Evolutionary conservation across 2,113 vertebrate species (phyloP), one percentile per base, ranked within the genome.

Genomic region (Pseudolaguvia tuberculata): DNA sequence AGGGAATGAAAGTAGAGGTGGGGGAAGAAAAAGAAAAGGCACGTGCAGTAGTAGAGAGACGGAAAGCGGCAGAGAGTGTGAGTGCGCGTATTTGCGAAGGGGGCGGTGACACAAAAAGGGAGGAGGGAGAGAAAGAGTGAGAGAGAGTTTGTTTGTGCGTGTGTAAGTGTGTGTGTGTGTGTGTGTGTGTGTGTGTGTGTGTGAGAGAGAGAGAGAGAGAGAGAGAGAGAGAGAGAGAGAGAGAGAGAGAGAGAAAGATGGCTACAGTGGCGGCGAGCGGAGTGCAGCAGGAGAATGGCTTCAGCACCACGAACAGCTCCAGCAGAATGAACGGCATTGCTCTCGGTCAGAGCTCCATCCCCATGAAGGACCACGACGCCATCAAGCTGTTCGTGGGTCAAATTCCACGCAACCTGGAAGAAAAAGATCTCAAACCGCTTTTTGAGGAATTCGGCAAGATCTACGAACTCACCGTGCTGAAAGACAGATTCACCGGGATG

Each of bases 361-460:
- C 95, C 86, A 96, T 96, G 94, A 96, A 97, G 92, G 95, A 97
- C 91, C 95, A 95, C 93, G 95, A 97, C 92, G 95, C 95, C 93
- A 97, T 97, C 94, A 98, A 98, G 93, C 94, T 98, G 73, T 98
- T 98, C 92, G 93, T 98, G 89, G 95, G 95, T 80, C 95, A 98
- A 91, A 98, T 97, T 88, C 95, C 95, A 80, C 91, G 95, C 76
- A 94, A 96, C 90, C 93, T 98, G 90, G 94, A 97, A 86, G 95
- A 98, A 88, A 93, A 94, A 85, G 95, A 98, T 90, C 94, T 98
- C 89, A 98, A 97, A 90, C 95, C 96, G 77, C 93, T 97, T 80
- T 97, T 97, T 92, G 95, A 97, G 94, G 93, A 97, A 93, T 98
- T 98, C 91, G 96, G 96, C 86, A 93, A 93, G 90, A 98, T 97